phyloP scores from a whole-genome alignment of 1,140 invertebrate species.

The Magallana ariakensis region DNA sequence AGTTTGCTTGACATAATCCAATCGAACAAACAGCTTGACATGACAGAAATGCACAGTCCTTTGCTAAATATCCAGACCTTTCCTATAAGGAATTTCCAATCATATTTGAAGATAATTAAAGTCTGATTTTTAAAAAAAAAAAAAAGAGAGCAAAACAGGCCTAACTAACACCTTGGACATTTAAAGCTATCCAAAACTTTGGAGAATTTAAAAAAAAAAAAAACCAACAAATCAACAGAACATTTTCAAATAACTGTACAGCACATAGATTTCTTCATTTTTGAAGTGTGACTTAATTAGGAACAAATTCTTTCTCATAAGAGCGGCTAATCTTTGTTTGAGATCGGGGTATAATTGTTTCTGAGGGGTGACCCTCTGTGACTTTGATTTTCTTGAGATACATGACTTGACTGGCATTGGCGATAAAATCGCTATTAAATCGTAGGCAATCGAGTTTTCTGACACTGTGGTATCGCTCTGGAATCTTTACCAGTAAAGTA shows the following conservation, averaged over 20 bases:
- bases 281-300: constrained; percentile 24
- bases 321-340: constrained; percentile 26
- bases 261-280: too few species aligned
- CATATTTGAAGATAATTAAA: too few species aligned
- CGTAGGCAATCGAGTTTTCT: constrained; percentile 36
- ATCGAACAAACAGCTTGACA: too few species aligned
- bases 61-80: background rate
- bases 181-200: too few species aligned
- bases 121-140: too few species aligned
- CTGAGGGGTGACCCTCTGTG: constrained; percentile 21
- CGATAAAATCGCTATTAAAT: constrained; percentile 44
- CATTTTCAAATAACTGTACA: too few species aligned
- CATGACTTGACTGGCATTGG: constrained; percentile 16
- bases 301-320: constrained; percentile 33
- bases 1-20: too few species aligned
- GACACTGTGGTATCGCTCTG: constrained; percentile 36
- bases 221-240: too few species aligned
- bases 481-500: constrained; percentile 42
- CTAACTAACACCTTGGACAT: too few species aligned
- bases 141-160: too few species aligned
- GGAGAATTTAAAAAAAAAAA: background rate
- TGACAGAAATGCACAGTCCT: background rate
- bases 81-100: background rate
- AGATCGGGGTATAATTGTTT: constrained; percentile 40
- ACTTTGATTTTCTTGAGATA: constrained; percentile 30